These are phyloP conservation scores for Motacilla alba DNA, from an alignment of 2,113 vertebrate genomes.

Conservation along the genomic window DNA sequence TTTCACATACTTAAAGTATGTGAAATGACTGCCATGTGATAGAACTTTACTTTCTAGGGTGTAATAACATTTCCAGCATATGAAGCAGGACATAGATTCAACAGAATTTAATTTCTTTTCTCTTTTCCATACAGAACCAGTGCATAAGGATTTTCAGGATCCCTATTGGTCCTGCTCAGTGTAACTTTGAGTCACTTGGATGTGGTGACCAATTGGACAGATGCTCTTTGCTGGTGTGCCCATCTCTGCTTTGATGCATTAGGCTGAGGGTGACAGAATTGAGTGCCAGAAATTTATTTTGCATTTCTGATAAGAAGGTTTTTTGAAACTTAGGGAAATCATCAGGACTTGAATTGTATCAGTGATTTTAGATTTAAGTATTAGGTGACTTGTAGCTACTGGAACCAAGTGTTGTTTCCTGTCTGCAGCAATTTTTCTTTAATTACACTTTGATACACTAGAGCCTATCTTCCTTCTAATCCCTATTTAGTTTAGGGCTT, in stretches of 20 bases:
- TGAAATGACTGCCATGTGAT: not conserved
- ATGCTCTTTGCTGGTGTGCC: not conserved
- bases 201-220: rapidly evolving
- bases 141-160: not conserved
- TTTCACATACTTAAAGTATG: not conserved
- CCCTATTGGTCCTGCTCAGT: not conserved
- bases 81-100: not conserved
- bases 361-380: not conserved
- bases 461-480: not conserved
- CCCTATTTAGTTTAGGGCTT: not conserved
- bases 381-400: not conserved
- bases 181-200: rapidly evolving
- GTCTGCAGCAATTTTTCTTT: not conserved
- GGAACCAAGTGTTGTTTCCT: not conserved
- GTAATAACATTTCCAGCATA: rapidly evolving
- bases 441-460: not conserved
- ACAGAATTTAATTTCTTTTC: too few relatives aligned
- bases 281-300: not conserved
- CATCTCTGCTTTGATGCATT: not conserved
- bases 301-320: rapidly evolving
- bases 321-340: not conserved
- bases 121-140: rapidly evolving
- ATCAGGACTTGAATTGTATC: not conserved
- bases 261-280: not conserved
- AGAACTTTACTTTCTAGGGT: not conserved